phyloP scores from a whole-genome alignment of 2,797 vertebrate genomes.

The Microctenopoma lineatum region DNA sequence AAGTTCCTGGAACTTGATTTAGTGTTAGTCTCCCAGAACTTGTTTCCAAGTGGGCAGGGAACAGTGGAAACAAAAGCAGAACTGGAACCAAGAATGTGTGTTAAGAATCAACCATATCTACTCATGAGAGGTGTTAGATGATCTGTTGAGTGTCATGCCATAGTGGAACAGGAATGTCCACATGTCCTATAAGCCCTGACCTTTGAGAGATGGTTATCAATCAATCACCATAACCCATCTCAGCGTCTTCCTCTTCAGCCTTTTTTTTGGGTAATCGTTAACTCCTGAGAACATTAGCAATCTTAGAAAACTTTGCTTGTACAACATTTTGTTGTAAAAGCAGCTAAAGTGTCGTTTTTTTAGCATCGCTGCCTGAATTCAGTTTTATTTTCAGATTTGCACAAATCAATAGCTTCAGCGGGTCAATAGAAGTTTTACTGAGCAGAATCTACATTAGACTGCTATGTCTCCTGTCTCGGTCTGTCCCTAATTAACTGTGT shows the following conservation, averaged over 20 bases:
- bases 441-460: slow-evolving; percentile 50
- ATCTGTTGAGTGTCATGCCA: slow-evolving; percentile 35
- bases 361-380: slow-evolving; percentile 1
- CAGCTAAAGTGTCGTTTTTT: no score
- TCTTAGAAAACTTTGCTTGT: slow-evolving; percentile 5
- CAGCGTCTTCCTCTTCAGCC: slow-evolving; percentile 8
- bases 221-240: slow-evolving; percentile 31
- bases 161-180: slow-evolving; percentile 44
- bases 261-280: slow-evolving; percentile 26
- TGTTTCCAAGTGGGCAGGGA: no score
- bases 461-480: slow-evolving; percentile 60
- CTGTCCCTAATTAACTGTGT: slow-evolving; percentile 47
- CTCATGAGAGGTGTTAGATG: slow-evolving; percentile 6
- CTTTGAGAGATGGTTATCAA: slow-evolving; percentile 56
- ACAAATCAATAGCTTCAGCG: slow-evolving; percentile 27
- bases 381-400: slow-evolving; percentile 11
- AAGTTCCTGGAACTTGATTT: no score
- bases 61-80: no score
- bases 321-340: no score
- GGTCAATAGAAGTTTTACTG: slow-evolving; percentile 29
- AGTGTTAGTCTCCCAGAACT: no score
- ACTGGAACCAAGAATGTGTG: neutral
- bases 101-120: slow-evolving; percentile 1
- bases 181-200: slow-evolving; percentile 40
- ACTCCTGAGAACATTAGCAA: slow-evolving; percentile 20